Base-by-base conservation (phyloP, 2,797 vertebrate species). In the Pagetopsis macropterus region DNA sequence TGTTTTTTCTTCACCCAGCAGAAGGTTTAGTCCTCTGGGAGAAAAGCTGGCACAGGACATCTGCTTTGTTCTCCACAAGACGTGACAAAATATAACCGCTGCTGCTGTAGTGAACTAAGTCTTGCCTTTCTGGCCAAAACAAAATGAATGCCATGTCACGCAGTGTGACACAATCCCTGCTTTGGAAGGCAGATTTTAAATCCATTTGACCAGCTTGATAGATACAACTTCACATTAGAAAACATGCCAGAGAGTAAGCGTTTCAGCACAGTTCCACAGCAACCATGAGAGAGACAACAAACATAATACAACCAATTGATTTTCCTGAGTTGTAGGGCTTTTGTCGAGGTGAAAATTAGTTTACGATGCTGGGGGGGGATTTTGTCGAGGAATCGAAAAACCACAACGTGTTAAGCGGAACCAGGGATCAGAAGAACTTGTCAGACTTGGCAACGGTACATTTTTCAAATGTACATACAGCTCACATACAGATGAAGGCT, bases 391-490 rank as follows among this genome's bases (percentile, higher is more conserved):
- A 72, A 86, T 77, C 31, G 40, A 70, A 81, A 61, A 80, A 70
- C 56, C 69, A 66, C 48, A 62, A 73, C 64, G 72, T 69, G 73
- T 69, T 74, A 87, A 81, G 76, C 3, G 68, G 79, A 91, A 88
- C 75, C 59, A 41, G 58, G 65, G 82, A 84, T 87, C 83, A 80
- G 80, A 79, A 68, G 60, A 85, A 83, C 78, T 84, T 90, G 84
- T 88, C 83, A 86, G 57, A 78, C 75, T 70, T 84, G 78, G 84
- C 85, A 77, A 75, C 5, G 61, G 76, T 63, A 70, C 49, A 84
- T 88, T 89, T 88, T 84, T 86, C 76, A 87, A 83, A 82, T 77
- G n/a, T n/a, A n/a, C n/a, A n/a, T n/a, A n/a, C 75, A 69, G 44
- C 78, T 81, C 65, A 75, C 73, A 75, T 27, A 51, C 65, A 88